phyloP scores from a whole-genome alignment of 2,113 vertebrate genomes.

The Clarias gariepinus region DNA sequence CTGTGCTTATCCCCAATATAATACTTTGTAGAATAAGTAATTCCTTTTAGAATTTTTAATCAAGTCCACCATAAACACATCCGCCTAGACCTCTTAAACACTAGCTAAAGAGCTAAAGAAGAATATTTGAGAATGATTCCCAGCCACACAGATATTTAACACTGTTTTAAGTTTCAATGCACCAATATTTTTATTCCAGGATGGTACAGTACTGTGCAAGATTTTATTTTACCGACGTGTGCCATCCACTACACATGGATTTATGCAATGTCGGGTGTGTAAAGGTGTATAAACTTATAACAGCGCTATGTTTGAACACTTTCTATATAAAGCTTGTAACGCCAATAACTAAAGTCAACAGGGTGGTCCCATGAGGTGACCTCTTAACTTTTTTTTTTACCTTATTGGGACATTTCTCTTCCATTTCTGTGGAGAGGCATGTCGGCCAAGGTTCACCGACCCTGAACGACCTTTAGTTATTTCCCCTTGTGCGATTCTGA shows the following conservation, averaged over 20 bases:
- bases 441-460: conserved; percentile 2
- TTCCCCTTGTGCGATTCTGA: background rate
- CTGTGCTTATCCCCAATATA: background rate
- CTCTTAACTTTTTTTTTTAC: background rate
- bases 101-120: background rate
- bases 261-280: background rate
- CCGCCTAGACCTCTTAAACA: background rate
- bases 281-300: background rate
- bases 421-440: background rate
- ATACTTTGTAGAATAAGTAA: background rate
- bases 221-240: background rate
- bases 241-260: background rate
- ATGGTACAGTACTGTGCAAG: background rate
- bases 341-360: background rate
- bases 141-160: background rate
- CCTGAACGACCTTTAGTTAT: background rate
- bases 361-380: background rate
- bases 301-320: background rate
- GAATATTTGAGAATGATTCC: background rate
- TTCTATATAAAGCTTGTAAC: background rate
- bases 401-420: conserved; percentile 16
- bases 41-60: background rate
- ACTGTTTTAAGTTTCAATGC: background rate
- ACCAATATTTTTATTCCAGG: background rate
- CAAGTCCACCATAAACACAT: background rate